Percentiles rank a stretch among this genome's conserved stretches.
Evolutionary conservation across 2,888 invertebrate species (phyloP).

Genomic region (Augochlorella aurata): DNA sequence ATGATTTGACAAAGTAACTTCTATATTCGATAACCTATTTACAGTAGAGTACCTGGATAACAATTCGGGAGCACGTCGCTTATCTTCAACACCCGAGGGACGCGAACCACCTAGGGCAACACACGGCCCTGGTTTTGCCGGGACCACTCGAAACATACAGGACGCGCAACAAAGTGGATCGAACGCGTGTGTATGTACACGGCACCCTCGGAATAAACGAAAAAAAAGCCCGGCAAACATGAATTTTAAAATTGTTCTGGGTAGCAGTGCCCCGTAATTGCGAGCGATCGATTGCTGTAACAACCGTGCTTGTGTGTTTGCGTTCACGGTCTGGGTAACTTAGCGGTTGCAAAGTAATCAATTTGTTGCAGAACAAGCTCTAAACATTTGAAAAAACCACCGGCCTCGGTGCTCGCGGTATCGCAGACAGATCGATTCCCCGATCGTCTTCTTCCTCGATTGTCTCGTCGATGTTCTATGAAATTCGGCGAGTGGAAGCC

Average conservation of each 20-base stretch:
- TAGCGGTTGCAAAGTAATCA: background rate
- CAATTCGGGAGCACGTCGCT: slow-evolving; percentile 15
- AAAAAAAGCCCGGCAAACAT: slow-evolving; percentile 5
- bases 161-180: slow-evolving; percentile 9
- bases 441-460: too few relatives aligned
- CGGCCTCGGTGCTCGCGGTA: background rate
- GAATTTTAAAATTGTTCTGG: slow-evolving; percentile 6
- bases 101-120: slow-evolving; percentile 12
- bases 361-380: background rate
- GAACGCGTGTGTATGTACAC: background rate
- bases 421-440: background rate
- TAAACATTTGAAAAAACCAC: background rate
- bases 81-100: slow-evolving; percentile 21
- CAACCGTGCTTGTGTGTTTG: background rate
- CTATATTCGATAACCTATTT: slow-evolving; percentile 22
- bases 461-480: too few relatives aligned
- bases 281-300: slow-evolving; percentile 3
- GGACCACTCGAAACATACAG: slow-evolving; percentile 8
- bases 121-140: background rate
- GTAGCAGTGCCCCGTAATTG: background rate
- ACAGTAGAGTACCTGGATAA: slow-evolving; percentile 17
- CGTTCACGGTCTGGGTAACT: background rate
- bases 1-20: slow-evolving; percentile 10
- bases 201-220: background rate
- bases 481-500: too few relatives aligned